phyloP scores from a whole-genome alignment of 2,888 invertebrate species.

The Papilio demoleus region DNA sequence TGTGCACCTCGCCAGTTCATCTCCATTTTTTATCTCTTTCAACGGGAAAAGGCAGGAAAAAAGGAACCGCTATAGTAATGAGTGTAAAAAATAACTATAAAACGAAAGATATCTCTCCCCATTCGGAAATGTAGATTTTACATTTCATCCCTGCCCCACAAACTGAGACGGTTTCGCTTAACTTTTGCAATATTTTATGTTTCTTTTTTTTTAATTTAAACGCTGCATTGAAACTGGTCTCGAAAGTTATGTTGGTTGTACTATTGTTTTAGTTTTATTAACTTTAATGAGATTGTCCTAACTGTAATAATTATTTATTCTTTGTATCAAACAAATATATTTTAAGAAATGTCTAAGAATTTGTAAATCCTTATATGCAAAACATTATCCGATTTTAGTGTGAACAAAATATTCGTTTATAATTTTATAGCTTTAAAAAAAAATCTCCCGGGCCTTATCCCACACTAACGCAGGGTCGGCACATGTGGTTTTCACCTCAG shows the following conservation, averaged over 20 bases:
- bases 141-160: constrained; percentile 55
- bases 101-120: constrained; percentile 64
- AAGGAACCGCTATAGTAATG: constrained; percentile 79
- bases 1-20: constrained; percentile 82
- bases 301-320: not conserved
- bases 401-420: too few species aligned
- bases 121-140: constrained; percentile 60
- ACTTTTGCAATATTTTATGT: constrained; percentile 24
- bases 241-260: not conserved
- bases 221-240: not conserved
- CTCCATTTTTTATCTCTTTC: constrained; percentile 82
- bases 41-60: constrained; percentile 79
- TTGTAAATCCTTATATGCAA: too few species aligned
- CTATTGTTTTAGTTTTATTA: not conserved
- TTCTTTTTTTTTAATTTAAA: constrained; percentile 28
- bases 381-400: too few species aligned
- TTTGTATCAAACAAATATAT: not conserved
- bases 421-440: too few species aligned
- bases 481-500: too few species aligned
- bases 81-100: constrained; percentile 74
- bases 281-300: not conserved
- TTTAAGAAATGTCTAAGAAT: too few species aligned
- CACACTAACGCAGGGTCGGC: too few species aligned
- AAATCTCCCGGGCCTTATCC: too few species aligned
- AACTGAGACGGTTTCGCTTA: constrained; percentile 18